Conservation (phyloP, 1,140 invertebrate genomes). For the Drosophila miranda region DNA sequence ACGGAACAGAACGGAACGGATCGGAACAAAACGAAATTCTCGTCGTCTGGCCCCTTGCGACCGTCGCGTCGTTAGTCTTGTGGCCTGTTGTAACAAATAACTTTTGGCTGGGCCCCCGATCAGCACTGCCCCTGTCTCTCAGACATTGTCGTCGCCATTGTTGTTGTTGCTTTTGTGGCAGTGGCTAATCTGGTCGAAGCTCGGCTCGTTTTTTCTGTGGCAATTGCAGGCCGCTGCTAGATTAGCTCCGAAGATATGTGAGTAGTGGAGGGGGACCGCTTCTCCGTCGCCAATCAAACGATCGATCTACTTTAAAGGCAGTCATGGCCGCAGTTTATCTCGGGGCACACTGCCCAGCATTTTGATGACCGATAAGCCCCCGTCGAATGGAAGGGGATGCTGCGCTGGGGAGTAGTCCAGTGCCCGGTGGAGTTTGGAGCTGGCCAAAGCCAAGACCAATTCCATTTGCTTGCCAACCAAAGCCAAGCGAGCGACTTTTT, state of each 20-base stretch:
- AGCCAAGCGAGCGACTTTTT: constrained; percentile 39
- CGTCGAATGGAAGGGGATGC: constrained; percentile 1
- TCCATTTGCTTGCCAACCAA: constrained; percentile 54
- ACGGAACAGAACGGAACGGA: constrained; percentile 19
- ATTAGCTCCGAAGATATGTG: constrained; percentile 55
- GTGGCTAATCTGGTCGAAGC: no score
- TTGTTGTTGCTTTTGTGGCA: constrained; percentile 16
- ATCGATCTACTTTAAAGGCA: constrained; percentile 65
- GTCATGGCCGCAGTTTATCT: constrained; percentile 43
- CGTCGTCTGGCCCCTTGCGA: constrained; percentile 4
- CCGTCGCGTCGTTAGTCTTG: constrained; percentile 33
- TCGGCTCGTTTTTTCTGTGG: constrained; percentile 53
- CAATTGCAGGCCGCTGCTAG: constrained; percentile 59
- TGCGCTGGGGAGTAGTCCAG: neutral
- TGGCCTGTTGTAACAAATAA: constrained; percentile 74
- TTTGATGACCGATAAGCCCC: constrained; percentile 54
- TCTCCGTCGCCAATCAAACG: constrained; percentile 50
- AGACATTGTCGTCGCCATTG: constrained; percentile 61
- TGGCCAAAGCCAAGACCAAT: constrained; percentile 60
- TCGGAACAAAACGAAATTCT: constrained; percentile 40
- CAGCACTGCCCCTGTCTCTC: neutral
- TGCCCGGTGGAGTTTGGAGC: neutral
- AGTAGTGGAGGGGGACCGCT: constrained; percentile 15
- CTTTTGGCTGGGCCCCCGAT: constrained; percentile 38
- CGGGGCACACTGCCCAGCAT: constrained; percentile 33